These are phyloP conservation scores for Lampris incognitus DNA, from an alignment of 2,113 vertebrate species.

Conservation along the genomic window DNA sequence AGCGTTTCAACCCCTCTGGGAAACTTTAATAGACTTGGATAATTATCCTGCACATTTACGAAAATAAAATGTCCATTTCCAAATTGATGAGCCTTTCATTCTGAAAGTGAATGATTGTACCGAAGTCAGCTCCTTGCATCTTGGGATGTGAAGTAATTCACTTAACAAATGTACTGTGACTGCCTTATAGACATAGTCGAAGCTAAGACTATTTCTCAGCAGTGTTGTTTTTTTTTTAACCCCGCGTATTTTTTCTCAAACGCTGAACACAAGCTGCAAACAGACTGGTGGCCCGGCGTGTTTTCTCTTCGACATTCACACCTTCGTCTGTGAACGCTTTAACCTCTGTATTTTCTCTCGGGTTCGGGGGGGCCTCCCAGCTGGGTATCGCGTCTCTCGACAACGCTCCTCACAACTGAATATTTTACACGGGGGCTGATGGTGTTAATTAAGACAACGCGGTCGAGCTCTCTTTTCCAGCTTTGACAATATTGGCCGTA, in stretches of 20 bases:
- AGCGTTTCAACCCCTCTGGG: constrained; percentile 83
- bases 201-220: constrained; percentile 62
- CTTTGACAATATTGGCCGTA: too few relatives aligned
- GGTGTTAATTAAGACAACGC: too few relatives aligned
- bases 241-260: constrained; percentile 1
- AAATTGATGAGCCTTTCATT: constrained; percentile 86
- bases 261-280: constrained; percentile 24
- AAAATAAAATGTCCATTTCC: constrained; percentile 85
- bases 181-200: constrained; percentile 77
- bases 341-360: constrained; percentile 50
- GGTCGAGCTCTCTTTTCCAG: too few relatives aligned
- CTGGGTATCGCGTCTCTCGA: too few relatives aligned
- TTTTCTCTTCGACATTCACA: constrained; percentile 41
- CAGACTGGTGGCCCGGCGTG: constrained; percentile 10
- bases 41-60: constrained; percentile 83
- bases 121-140: constrained; percentile 74
- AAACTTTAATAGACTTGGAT: constrained; percentile 84
- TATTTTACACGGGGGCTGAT: too few relatives aligned
- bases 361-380: too few relatives aligned
- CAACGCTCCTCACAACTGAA: too few relatives aligned
- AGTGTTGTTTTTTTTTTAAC: constrained; percentile 36
- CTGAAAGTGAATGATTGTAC: constrained; percentile 79
- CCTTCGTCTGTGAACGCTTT: constrained; percentile 41
- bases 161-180: constrained; percentile 84
- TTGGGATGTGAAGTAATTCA: constrained; percentile 79